These are phyloP conservation scores for Cebidichthys violaceus DNA, from an alignment of 2,113 vertebrate species.

Conservation along the genomic window DNA sequence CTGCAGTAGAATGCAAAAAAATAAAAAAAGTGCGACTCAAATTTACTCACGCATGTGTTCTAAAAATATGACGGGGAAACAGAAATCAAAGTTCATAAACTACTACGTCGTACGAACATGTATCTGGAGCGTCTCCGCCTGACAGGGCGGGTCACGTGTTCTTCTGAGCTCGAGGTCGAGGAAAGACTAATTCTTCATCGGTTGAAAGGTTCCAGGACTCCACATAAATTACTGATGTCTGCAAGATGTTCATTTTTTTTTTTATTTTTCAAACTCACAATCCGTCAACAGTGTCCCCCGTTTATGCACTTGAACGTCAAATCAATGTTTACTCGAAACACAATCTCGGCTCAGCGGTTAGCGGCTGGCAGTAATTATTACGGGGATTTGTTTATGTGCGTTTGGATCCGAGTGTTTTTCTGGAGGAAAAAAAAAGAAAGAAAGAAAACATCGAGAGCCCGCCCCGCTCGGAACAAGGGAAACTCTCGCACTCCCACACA, in stretches of 20 bases:
- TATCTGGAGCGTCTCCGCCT: constrained; percentile 19
- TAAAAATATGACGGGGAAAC: background rate
- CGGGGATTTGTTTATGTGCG: constrained; percentile 47
- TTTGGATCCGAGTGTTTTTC: constrained; percentile 46
- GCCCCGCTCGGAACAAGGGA: constrained; percentile 31
- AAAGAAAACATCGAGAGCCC: constrained; percentile 34
- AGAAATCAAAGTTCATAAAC: background rate
- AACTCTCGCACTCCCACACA: constrained; percentile 30
- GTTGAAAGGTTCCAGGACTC: constrained; percentile 29
- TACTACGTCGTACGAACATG: too few species aligned
- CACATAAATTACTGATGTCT: background rate
- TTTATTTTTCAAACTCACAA: constrained; percentile 2
- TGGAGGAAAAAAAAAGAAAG: constrained; percentile 3
- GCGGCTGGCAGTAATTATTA: constrained; percentile 48
- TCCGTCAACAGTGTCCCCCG: constrained; percentile 13
- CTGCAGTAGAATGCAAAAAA: background rate
- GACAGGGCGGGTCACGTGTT: background rate
- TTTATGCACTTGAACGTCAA: constrained; percentile 16
- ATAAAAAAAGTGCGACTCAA: background rate
- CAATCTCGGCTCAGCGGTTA: constrained; percentile 43
- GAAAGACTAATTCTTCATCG: constrained; percentile 2
- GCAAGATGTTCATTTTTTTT: background rate
- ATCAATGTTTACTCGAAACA: constrained; percentile 54
- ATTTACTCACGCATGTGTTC: background rate
- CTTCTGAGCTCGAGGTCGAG: background rate